phyloP scores from a whole-genome alignment of 30 jellyfish, hydroid and myxozoan genomes.

The Pseudorhiza aurosa region DNA sequence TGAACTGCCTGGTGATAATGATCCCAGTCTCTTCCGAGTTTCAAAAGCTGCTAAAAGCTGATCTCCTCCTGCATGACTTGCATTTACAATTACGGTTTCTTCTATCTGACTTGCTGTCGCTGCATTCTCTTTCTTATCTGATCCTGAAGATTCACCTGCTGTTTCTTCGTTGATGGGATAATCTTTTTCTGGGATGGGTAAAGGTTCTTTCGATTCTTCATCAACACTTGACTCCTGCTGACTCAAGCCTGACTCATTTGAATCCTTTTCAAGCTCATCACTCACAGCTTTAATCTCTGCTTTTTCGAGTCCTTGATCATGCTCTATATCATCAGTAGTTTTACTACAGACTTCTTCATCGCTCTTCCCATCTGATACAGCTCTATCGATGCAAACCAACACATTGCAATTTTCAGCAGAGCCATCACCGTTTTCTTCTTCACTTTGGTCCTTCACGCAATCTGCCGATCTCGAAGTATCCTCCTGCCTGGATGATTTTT shows the following conservation, averaged over 20 bases:
- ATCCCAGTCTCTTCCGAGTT: constrained; percentile 19
- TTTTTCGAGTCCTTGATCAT: not conserved
- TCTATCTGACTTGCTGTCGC: not conserved
- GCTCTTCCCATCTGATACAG: not conserved
- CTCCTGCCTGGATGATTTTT: not conserved
- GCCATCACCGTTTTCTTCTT: no score
- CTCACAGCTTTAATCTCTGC: not conserved
- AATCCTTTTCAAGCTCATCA: not conserved
- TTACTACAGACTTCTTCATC: no score
- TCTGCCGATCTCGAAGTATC: not conserved
- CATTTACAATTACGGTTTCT: not conserved
- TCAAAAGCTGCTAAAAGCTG: constrained; percentile 20
- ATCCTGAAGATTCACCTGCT: not conserved
- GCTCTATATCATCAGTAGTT: not conserved
- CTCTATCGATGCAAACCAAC: not conserved
- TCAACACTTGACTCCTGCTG: not conserved
- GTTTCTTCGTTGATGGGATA: constrained; percentile 5
- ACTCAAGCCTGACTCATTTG: no score
- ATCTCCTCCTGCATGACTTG: not conserved
- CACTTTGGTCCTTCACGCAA: not conserved
- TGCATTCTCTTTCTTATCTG: not conserved
- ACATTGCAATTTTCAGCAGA: not conserved
- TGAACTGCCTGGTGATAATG: constrained; percentile 3
- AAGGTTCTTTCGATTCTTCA: not conserved
- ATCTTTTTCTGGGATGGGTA: constrained; percentile 44